A percentile compares a stretch with the other conserved stretches of the same genome.
Conservation (phyloP, 2,797 vertebrate species). For the Megalops cyprinoides region DNA sequence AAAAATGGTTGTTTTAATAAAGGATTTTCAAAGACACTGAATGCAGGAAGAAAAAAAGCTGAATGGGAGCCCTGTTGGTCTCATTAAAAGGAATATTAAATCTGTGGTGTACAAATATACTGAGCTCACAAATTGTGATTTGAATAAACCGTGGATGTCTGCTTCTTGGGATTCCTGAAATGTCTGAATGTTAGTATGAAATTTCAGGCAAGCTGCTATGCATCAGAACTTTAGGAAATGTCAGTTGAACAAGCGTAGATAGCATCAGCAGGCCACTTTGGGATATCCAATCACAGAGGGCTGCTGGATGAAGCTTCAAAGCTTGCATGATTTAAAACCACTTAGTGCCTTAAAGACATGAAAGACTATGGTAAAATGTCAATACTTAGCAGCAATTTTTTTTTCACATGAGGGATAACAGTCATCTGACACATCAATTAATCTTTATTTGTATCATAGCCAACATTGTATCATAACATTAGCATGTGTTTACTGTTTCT, state of each 20-base stretch:
- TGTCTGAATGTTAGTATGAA: no score
- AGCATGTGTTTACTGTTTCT: not conserved
- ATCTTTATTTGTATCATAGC: not conserved
- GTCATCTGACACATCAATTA: not conserved
- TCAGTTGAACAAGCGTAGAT: slow-evolving; percentile 41
- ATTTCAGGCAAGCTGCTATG: no score
- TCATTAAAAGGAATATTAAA: no score
- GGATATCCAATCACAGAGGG: slow-evolving; percentile 43
- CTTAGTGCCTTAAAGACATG: not conserved
- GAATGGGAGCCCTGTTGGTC: no score
- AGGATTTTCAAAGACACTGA: no score
- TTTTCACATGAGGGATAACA: not conserved
- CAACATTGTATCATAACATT: not conserved
- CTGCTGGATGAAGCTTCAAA: not conserved
- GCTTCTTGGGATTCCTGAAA: no score
- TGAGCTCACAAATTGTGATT: no score
- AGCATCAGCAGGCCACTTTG: slow-evolving; percentile 46
- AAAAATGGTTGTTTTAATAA: no score
- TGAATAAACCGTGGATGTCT: no score
- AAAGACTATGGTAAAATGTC: not conserved
- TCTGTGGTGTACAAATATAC: no score
- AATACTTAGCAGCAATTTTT: not conserved
- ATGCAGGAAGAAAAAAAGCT: no score
- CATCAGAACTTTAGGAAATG: slow-evolving; percentile 44
- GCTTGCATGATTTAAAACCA: not conserved